Conservation (phyloP, 1,140 invertebrate genomes). For the Papilio machaon region DNA sequence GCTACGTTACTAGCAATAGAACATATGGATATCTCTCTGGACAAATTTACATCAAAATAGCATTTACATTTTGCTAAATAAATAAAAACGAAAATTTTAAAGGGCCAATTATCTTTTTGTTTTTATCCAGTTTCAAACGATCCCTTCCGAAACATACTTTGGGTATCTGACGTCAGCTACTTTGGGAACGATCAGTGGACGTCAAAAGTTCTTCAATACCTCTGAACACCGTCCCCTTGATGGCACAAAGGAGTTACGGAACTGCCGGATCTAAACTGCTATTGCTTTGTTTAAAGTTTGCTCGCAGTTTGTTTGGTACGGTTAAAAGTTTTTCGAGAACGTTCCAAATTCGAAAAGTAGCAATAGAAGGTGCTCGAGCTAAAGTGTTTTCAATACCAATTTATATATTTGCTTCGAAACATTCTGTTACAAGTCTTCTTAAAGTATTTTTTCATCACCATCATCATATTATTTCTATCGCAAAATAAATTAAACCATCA, state of each 20-base stretch:
- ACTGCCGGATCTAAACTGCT: slow-evolving; percentile 46
- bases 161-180: slow-evolving; percentile 29
- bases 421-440: slow-evolving; percentile 11
- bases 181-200: slow-evolving; percentile 48
- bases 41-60: too few relatives aligned
- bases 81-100: not conserved
- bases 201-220: slow-evolving; percentile 58
- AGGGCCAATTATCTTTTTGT: not conserved
- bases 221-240: slow-evolving; percentile 53
- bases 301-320: slow-evolving; percentile 47
- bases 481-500: too few relatives aligned
- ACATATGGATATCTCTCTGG: too few relatives aligned
- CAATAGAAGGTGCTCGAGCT: slow-evolving; percentile 32
- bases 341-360: slow-evolving; percentile 43
- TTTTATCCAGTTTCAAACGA: slow-evolving; percentile 18
- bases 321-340: slow-evolving; percentile 48
- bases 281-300: slow-evolving; percentile 64
- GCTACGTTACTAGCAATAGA: too few relatives aligned
- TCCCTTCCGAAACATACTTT: slow-evolving; percentile 35
- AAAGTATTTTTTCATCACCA: too few relatives aligned
- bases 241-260: slow-evolving; percentile 55
- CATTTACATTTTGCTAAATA: not conserved
- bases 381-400: slow-evolving; percentile 45
- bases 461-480: too few relatives aligned
- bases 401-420: slow-evolving; percentile 40